Base-by-base conservation (phyloP, 2,888 invertebrate genomes). In the Pachydiplax longipennis region DNA sequence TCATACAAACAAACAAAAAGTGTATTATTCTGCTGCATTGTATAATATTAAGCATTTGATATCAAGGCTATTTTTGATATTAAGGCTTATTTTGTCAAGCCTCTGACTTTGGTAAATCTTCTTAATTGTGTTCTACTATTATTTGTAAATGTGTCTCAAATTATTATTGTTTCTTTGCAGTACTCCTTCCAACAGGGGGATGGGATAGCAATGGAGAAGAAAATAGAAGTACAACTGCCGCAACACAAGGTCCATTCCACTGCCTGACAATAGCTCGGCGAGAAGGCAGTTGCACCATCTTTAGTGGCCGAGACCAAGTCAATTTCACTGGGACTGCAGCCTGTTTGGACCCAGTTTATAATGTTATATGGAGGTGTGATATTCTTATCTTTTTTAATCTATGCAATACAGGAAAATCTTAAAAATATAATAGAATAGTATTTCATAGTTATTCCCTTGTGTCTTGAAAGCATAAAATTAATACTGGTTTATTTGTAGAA, bases 291-390 rank as follows among this genome's bases (percentile, higher is more conserved):
- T 99, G 99, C 93, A 96, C 96, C 91, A 96, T 98, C 22, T 99
- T 98, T 94, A 96, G 96, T 91, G 97, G 97, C 13, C 94, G 95
- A 25, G 97, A 98, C 92, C 99, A 99, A 94, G 97, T 97, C 0
- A 97, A 98, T 93, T 97, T 99, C 92, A 96, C 96, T 31, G 96
- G 97, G 92, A 96, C 96, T 92, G 96, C 97, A 87, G 96, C 97
- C 0, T 97, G 97, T 93, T 95, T 99, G 92, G 99, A 99, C 94
- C 98, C 99, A 0, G 95, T 97, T 90, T 99, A 98, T 94, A 98
- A 99, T 94, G 97, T 99, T 0, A 95, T 99, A 1, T 99, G 99
- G 99, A 97, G 98, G 92, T 99, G 97, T 92, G 65, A 3, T 65
- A 58, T 37, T 18, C 10, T 65, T 1, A n/a, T 31, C 15, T 22